Base-by-base conservation (phyloP, 2,888 invertebrate species). In the Drosophila nigritarsus region DNA sequence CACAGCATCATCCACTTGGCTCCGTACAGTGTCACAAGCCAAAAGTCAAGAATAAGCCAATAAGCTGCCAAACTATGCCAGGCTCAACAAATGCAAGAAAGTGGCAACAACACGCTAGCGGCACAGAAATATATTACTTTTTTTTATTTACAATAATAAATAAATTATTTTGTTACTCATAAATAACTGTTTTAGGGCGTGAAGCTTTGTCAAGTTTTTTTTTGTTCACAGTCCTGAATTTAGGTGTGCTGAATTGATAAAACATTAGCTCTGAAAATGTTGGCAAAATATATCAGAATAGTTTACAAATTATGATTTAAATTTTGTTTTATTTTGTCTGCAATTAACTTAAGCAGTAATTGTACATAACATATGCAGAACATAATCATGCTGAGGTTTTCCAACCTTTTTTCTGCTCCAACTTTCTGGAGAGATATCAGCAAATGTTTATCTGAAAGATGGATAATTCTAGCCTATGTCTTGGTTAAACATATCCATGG, bases 1-100 rank as follows among this genome's bases (percentile, higher is more conserved):
- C 9, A 32, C 30, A 59, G 54, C 48, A 59, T 66, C 75, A 74
- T 74, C 73, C 66, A 58, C 40, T 45, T 50, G 13, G 51, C 42
- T 70, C 51, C 54, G 34, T 50, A 38, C 48, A 73, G 73, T 73
- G 76, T 62, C 76, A 58, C 75, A 73, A 51, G 54, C 64, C 63
- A 64, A 48, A 29, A 24, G 27, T 24, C 49, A 49, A 27, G 9
- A 49, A 15, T 8, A 45, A 24, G 45, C 45, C 7, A 45, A 45
- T 15, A 24, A 24, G 24, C 20, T 15, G 45, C 45, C 24, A 45
- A 15, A 45, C 24, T 15, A 24, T 45, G 20, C 15, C 24, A 45
- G 24, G 45, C 24, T 45, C 24, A 15, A 24, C 24, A 45, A 45
- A 15, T 45, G 45, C 45, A 24, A 8, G 15, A 24, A 45, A 24